These are phyloP conservation scores for Eidolon dupreanum DNA, from an alignment of 2,797 vertebrate species.

Conservation along the genomic window DNA sequence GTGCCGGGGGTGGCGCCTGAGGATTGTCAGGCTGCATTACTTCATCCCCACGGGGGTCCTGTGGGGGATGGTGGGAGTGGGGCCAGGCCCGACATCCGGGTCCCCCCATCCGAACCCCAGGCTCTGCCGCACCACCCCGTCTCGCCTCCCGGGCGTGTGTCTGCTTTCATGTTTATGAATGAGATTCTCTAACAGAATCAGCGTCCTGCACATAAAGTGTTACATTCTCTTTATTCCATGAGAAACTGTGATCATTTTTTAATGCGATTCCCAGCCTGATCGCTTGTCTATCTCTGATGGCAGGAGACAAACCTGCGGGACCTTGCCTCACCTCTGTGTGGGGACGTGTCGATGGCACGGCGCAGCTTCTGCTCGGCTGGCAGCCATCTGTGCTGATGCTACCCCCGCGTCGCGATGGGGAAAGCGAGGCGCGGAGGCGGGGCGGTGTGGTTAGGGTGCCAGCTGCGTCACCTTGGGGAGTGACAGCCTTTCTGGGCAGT, in stretches of 20 bases:
- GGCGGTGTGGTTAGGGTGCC: not conserved
- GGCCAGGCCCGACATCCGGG: not conserved
- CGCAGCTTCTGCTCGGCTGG: not conserved
- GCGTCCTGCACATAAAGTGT: not conserved
- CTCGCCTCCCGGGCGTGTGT: not conserved
- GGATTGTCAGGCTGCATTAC: not conserved
- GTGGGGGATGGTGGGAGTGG: too few relatives aligned
- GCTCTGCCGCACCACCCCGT: too few relatives aligned
- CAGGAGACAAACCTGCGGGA: not conserved
- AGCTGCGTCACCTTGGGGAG: not conserved
- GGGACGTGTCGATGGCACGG: not conserved
- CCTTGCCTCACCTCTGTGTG: not conserved
- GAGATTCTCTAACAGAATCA: not conserved
- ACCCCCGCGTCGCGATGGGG: not conserved
- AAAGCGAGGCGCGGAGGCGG: not conserved
- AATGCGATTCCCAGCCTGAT: not conserved
- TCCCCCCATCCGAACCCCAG: not conserved
- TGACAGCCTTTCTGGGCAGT: not conserved
- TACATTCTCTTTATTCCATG: not conserved
- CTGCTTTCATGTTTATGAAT: not conserved
- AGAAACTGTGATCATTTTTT: not conserved
- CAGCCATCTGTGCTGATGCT: not conserved
- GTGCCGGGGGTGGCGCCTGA: fast-evolving
- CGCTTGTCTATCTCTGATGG: not conserved
- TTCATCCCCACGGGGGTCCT: not conserved